Conservation (phyloP, 2,113 vertebrate species). For the Ceyx margarethae region DNA sequence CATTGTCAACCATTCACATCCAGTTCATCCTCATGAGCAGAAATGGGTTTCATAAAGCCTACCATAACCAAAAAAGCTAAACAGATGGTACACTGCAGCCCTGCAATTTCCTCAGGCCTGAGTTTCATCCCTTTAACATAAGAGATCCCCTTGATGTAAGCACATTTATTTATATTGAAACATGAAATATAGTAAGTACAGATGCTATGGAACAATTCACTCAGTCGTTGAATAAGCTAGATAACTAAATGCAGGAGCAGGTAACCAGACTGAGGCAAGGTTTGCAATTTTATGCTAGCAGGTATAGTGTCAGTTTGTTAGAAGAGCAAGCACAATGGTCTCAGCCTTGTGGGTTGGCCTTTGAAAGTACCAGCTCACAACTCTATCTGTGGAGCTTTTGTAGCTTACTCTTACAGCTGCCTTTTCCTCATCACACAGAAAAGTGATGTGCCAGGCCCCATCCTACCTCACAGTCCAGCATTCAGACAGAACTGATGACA, state of each 20-base stretch:
- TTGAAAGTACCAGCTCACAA: not conserved
- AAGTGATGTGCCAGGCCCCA: not conserved
- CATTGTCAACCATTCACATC: conserved; percentile 18
- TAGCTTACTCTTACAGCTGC: not conserved
- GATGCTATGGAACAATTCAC: not conserved
- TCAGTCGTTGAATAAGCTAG: not conserved
- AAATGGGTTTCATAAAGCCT: conserved; percentile 23
- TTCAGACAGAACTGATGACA: not conserved
- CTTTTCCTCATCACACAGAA: not conserved
- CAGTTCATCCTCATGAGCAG: conserved; percentile 22
- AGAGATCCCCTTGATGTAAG: not conserved
- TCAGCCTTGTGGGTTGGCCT: not conserved
- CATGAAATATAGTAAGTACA: not conserved
- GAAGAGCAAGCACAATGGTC: not conserved
- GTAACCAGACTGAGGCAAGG: not conserved
- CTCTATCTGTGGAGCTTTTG: not conserved
- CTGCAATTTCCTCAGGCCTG: not conserved
- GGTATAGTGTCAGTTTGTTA: not conserved
- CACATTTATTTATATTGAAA: not conserved
- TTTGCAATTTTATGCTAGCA: not conserved
- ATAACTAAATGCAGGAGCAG: not conserved
- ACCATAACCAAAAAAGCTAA: not conserved
- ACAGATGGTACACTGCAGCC: conserved; percentile 3
- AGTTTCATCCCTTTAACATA: not conserved
- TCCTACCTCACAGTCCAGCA: not conserved